Percentiles rank a stretch among this genome's conserved stretches.
phyloP scores from a whole-genome alignment of 2,888 invertebrate species.

The Helleia helle region DNA sequence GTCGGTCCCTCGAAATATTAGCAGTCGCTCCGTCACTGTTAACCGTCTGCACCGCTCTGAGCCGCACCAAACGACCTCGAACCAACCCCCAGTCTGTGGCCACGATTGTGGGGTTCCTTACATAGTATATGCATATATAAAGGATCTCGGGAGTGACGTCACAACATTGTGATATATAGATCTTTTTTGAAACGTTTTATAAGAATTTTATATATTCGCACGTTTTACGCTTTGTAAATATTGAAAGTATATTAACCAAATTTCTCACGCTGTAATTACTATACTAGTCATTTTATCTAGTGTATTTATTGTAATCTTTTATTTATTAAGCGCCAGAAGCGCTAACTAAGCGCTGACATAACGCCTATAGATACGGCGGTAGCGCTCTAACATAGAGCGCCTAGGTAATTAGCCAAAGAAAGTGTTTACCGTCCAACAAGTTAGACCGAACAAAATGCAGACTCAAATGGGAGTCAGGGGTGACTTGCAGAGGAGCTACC shows the following conservation, averaged over 20 bases:
- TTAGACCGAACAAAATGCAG: constrained; percentile 43
- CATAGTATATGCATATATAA: constrained; percentile 66
- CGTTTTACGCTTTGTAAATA: constrained; percentile 35
- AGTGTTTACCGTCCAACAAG: constrained; percentile 21
- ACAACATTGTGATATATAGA: constrained; percentile 62
- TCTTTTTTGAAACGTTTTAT: constrained; percentile 39
- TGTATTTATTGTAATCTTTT: constrained; percentile 54
- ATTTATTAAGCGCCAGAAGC: constrained; percentile 7
- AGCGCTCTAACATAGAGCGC: constrained; percentile 11
- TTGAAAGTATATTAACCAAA: constrained; percentile 38
- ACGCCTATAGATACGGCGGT: neutral
- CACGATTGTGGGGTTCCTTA: constrained; percentile 51
- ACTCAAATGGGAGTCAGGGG: constrained; percentile 56
- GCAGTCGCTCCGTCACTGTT: constrained; percentile 63
- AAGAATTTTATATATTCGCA: constrained; percentile 52
- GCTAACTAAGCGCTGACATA: neutral
- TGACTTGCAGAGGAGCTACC: constrained; percentile 66
- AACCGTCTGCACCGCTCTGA: constrained; percentile 64
- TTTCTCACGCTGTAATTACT: constrained; percentile 56
- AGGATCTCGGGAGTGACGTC: constrained; percentile 72
- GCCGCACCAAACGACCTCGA: constrained; percentile 54
- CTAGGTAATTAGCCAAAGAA: constrained; percentile 41
- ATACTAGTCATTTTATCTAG: constrained; percentile 71
- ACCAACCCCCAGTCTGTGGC: constrained; percentile 61
- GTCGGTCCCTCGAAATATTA: constrained; percentile 50